Evolutionary conservation across 2,113 vertebrate genomes (phyloP), one percentile per base, ranked within the genome.

Genomic region (Tychaedon coryphoeus): DNA sequence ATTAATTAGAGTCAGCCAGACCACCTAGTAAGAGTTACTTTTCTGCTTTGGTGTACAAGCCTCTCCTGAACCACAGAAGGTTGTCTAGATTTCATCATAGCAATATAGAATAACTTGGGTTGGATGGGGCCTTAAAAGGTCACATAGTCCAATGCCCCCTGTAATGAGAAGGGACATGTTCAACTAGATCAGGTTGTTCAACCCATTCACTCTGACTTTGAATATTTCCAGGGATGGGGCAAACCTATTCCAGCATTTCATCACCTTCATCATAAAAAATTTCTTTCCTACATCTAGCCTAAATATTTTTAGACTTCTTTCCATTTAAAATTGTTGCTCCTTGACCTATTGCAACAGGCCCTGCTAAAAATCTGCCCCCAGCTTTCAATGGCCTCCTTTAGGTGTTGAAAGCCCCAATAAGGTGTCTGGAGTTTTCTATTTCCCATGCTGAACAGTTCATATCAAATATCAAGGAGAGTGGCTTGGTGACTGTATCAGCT

Each of bases 401-500:
- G 22, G 8, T 62, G 14, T 6, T 16, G 42, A 62, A 72, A 66
- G 12, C 4, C 2, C 2, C 28, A 34, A 0, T 18, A 33, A 34
- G 4, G 5, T 67, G 2, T 48, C 20, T 29, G 4, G 5, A 26
- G 31, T 12, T 31, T 70, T 54, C 28, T 79, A 7, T 69, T 79
- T 31, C 51, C 13, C 5, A 22, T 36, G 28, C 15, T 57, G 22
- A 73, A 23, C 22, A 86, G 5, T 22, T 60, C 33, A 19, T 43
- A 28, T n/a, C 12, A 71, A 34, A 33, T 64, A n/a, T 7, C 15
- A 50, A 28, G 57, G 25, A 26, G 12, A 34, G 2, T 29, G 25
- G 4, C 31, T 65, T 57, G 33, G 8, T 29, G 71, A n/a, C 15
- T 8, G 16, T 9, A 33, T 69, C 33, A 57, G 19, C 5, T 24